phyloP scores from a whole-genome alignment of 1,140 invertebrate species.

The Papilio dardanus region DNA sequence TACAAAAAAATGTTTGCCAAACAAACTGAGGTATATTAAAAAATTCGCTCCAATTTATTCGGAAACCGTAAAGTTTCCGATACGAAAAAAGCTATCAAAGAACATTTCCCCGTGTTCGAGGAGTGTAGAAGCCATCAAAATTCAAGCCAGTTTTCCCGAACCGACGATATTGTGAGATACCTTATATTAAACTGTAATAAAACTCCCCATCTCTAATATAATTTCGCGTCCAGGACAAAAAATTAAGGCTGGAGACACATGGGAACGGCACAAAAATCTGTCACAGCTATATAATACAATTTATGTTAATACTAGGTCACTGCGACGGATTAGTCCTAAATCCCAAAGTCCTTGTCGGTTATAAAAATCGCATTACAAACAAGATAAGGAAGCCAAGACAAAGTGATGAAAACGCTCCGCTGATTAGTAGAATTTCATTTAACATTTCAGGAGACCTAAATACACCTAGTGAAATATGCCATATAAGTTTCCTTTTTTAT shows the following conservation, averaged over 20 bases:
- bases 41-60: slow-evolving; percentile 51
- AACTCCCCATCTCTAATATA: slow-evolving; percentile 72
- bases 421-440: no score
- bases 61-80: slow-evolving; percentile 58
- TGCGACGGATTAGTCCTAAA: no score
- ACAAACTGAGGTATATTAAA: slow-evolving; percentile 36
- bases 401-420: no score
- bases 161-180: slow-evolving; percentile 71
- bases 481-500: background rate
- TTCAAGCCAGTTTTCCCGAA: slow-evolving; percentile 60
- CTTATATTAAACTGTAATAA: slow-evolving; percentile 80
- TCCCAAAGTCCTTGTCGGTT: no score
- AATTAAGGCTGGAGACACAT: slow-evolving; percentile 50
- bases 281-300: background rate
- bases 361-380: no score
- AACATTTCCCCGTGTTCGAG: slow-evolving; percentile 52
- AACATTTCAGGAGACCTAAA: background rate
- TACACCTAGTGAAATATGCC: background rate
- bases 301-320: background rate
- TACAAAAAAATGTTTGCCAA: slow-evolving; percentile 31
- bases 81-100: slow-evolving; percentile 65
- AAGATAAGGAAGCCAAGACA: no score
- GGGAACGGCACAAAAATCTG: background rate
- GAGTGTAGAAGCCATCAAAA: slow-evolving; percentile 64
- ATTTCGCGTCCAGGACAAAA: slow-evolving; percentile 62